Percentiles rank a stretch among this genome's conserved stretches.
Evolutionary conservation across 1,140 invertebrate species (phyloP).

Genomic region (Drosophila bocqueti): DNA sequence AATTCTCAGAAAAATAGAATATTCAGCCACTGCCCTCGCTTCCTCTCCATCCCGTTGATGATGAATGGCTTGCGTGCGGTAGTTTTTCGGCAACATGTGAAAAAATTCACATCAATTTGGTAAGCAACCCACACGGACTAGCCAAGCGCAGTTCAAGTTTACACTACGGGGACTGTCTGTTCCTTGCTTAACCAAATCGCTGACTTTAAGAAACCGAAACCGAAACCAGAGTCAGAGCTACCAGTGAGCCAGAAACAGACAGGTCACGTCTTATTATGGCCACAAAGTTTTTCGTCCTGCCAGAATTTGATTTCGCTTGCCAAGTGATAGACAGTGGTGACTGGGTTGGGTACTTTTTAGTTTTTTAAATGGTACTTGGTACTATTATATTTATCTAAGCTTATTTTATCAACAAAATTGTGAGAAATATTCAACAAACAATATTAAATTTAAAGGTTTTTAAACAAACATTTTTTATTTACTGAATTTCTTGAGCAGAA

Average conservation of each 20-base stretch:
- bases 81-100: slow-evolving; percentile 68
- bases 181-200: slow-evolving; percentile 46
- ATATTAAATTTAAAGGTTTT: background rate
- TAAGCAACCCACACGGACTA: slow-evolving; percentile 38
- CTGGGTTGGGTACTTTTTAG: background rate
- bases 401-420: background rate
- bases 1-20: slow-evolving; percentile 58
- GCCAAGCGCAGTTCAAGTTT: slow-evolving; percentile 30
- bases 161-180: slow-evolving; percentile 12
- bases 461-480: background rate
- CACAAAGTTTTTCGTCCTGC: slow-evolving; percentile 65
- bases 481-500: background rate
- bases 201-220: slow-evolving; percentile 60
- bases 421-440: background rate
- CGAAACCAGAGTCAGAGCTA: slow-evolving; percentile 27
- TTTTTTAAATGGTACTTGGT: background rate
- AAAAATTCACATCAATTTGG: slow-evolving; percentile 79
- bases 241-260: slow-evolving; percentile 49
- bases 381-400: background rate
- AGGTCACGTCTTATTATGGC: slow-evolving; percentile 79
- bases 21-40: slow-evolving; percentile 46
- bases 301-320: slow-evolving; percentile 76
- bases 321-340: slow-evolving; percentile 60
- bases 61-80: slow-evolving; percentile 69
- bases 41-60: slow-evolving; percentile 60